These are phyloP conservation scores for Arion vulgaris DNA, from an alignment of 1,140 invertebrate genomes.

Conservation along the genomic window DNA sequence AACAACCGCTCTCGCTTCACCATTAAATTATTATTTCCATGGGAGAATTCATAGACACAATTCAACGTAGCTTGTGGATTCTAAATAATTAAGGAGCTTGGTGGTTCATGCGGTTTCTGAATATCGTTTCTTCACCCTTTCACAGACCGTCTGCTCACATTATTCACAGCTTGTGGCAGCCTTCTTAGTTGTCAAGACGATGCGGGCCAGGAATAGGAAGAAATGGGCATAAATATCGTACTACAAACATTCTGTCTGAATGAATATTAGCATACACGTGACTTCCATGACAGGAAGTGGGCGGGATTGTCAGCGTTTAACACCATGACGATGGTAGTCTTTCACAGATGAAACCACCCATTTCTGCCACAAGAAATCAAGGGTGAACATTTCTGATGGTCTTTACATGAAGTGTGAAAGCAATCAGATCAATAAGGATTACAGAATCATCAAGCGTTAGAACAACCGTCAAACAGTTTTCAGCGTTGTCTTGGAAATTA, in stretches of 20 bases:
- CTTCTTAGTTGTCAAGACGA: neutral
- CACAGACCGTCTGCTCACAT: neutral
- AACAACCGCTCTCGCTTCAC: too few species aligned
- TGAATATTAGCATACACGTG: slow-evolving; percentile 1
- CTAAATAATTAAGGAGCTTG: neutral
- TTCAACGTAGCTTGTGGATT: too few species aligned
- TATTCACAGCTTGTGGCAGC: slow-evolving; percentile 7
- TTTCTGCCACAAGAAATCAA: slow-evolving; percentile 1
- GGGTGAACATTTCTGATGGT: slow-evolving; percentile 14
- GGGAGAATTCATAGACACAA: too few species aligned
- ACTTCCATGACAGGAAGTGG: neutral
- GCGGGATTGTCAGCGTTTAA: neutral
- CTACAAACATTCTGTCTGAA: neutral
- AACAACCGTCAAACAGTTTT: neutral
- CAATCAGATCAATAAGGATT: neutral
- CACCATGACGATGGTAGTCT: neutral
- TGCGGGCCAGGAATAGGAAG: slow-evolving; percentile 5
- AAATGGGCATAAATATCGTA: neutral
- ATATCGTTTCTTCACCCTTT: neutral
- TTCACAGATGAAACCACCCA: slow-evolving; percentile 4
- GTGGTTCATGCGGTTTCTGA: neutral
- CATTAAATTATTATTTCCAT: too few species aligned
- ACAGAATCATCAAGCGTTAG: neutral
- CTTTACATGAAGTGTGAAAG: neutral
- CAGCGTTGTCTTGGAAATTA: neutral